These are phyloP conservation scores for Grallaria varia DNA, from an alignment of 2,113 vertebrate species.

Conservation along the genomic window DNA sequence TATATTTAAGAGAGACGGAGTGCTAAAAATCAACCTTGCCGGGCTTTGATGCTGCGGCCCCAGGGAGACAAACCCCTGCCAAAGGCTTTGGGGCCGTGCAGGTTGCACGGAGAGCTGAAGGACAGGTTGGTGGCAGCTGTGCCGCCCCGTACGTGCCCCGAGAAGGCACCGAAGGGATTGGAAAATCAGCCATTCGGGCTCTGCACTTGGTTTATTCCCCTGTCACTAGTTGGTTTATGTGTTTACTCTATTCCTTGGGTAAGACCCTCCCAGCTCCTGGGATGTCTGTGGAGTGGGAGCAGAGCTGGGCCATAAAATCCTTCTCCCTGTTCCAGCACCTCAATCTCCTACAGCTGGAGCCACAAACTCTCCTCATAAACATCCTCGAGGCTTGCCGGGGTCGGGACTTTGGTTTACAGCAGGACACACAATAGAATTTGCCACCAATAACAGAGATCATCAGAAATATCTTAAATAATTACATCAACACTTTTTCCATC, in stretches of 20 bases:
- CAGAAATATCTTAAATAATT: not conserved
- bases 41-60: not conserved
- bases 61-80: not conserved
- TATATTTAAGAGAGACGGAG: not conserved
- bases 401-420: not conserved
- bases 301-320: not conserved
- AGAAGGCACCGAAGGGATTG: not conserved
- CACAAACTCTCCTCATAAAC: not conserved
- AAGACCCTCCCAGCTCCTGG: not conserved
- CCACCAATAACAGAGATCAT: not conserved
- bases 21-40: not conserved
- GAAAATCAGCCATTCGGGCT: not conserved
- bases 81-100: not conserved
- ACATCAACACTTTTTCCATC: not conserved
- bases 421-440: not conserved
- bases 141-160: fast-evolving
- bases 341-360: not conserved
- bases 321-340: fast-evolving
- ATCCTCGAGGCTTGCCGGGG: not conserved
- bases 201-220: not conserved
- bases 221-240: not conserved
- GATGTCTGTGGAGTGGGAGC: fast-evolving
- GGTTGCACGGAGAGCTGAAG: not conserved
- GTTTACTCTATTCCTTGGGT: not conserved
- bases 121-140: not conserved